These are phyloP conservation scores for Raja brachyura DNA, from an alignment of 2,113 vertebrate genomes.

Conservation along the genomic window DNA sequence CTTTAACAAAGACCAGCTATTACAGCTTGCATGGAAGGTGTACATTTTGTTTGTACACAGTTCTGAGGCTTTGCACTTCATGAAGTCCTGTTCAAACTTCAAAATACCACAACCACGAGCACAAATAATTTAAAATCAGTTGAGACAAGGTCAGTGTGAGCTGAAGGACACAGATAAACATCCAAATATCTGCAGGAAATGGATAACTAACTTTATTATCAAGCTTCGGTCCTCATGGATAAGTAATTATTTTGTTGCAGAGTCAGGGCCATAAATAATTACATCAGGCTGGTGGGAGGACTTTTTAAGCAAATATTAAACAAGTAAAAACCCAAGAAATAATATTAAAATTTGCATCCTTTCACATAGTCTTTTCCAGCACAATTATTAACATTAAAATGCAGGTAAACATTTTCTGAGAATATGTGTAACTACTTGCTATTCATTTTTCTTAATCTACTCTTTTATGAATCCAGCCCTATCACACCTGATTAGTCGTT, in stretches of 20 bases:
- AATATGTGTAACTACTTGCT: background rate
- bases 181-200: constrained; percentile 4
- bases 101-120: constrained; percentile 21
- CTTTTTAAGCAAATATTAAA: background rate
- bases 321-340: background rate
- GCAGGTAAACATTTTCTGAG: background rate
- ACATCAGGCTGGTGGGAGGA: background rate
- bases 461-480: background rate
- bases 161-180: constrained; percentile 42
- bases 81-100: constrained; percentile 8
- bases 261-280: background rate
- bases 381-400: background rate
- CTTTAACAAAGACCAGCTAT: background rate
- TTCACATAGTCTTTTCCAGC: background rate
- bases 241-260: background rate
- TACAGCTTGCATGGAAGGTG: background rate
- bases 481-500: background rate
- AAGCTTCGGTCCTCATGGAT: background rate
- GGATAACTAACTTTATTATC: background rate
- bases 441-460: too few species aligned
- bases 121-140: background rate
- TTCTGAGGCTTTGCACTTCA: background rate
- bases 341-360: background rate
- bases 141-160: constrained; percentile 34
- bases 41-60: background rate